phyloP scores from a whole-genome alignment of 2,888 invertebrate genomes.

The Parnassius mnemosyne region DNA sequence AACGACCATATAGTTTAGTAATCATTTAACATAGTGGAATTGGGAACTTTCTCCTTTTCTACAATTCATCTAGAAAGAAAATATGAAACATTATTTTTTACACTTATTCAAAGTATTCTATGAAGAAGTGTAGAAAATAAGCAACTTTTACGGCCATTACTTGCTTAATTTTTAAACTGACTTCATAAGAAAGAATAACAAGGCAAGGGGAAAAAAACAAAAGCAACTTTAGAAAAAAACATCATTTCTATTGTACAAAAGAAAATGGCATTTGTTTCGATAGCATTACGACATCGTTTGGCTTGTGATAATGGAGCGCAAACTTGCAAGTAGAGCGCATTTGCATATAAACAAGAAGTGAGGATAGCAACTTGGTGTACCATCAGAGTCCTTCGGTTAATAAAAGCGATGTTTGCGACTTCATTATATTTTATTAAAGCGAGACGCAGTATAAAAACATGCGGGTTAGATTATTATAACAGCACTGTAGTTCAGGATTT shows the following conservation, averaged over 20 bases:
- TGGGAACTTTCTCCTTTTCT: no score
- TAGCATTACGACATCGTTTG: conserved; percentile 4
- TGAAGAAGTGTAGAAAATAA: neutral
- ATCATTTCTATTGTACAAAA: neutral
- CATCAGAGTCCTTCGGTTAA: conserved; percentile 44
- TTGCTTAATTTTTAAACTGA: conserved; percentile 1
- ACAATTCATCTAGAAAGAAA: no score
- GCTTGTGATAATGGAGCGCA: conserved; percentile 2
- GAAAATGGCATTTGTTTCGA: conserved; percentile 14
- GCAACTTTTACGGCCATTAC: neutral
- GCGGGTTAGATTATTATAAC: no score
- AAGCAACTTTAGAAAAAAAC: neutral
- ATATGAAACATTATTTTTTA: no score
- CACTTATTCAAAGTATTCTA: no score
- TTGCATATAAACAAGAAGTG: conserved; percentile 64
- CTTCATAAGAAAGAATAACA: conserved; percentile 1
- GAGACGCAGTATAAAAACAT: no score
- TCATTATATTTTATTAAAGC: conserved; percentile 11
- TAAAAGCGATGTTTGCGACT: conserved; percentile 38
- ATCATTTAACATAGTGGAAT: no score
- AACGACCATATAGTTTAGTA: no score
- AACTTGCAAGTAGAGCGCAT: conserved; percentile 46
- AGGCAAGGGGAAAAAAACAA: conserved; percentile 3
- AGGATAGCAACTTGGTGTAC: conserved; percentile 44
- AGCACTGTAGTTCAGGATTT: no score